Percentiles rank a stretch among this genome's conserved stretches.
Conservation (phyloP, 2,888 invertebrate genomes). For the Tanaodytes sp. region DNA sequence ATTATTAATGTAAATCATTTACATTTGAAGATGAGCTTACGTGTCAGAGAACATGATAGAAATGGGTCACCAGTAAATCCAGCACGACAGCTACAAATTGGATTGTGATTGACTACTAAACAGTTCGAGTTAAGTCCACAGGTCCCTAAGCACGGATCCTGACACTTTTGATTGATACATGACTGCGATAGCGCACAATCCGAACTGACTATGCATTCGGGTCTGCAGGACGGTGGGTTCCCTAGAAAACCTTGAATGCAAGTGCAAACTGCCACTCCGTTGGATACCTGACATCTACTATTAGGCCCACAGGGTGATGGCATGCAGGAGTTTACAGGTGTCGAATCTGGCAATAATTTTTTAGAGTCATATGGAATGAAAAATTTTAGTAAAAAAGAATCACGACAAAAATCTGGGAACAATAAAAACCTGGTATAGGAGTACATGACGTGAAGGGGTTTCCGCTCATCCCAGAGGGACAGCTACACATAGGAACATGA, state of each 20-base stretch:
- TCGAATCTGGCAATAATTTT: too few relatives aligned
- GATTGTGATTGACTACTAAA: slow-evolving; percentile 84
- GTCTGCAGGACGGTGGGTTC: slow-evolving; percentile 84
- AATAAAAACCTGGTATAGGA: slow-evolving; percentile 76
- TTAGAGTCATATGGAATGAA: too few relatives aligned
- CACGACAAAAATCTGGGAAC: too few relatives aligned
- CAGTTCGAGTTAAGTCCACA: slow-evolving; percentile 83
- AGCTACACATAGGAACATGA: slow-evolving; percentile 75
- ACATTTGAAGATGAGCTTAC: slow-evolving; percentile 73
- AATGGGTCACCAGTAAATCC: slow-evolving; percentile 85
- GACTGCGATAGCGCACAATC: slow-evolving; percentile 84
- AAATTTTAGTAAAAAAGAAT: too few relatives aligned
- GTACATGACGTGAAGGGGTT: slow-evolving; percentile 82
- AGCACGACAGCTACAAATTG: slow-evolving; percentile 83
- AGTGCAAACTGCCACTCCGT: slow-evolving; percentile 80
- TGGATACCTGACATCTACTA: slow-evolving; percentile 79
- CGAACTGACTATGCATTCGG: slow-evolving; percentile 83
- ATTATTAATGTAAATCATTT: too few relatives aligned
- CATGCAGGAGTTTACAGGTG: slow-evolving; percentile 65
- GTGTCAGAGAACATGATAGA: slow-evolving; percentile 78
- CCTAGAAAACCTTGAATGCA: slow-evolving; percentile 83
- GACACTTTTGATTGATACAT: slow-evolving; percentile 88
- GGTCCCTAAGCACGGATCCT: slow-evolving; percentile 82
- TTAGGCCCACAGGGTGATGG: slow-evolving; percentile 74
- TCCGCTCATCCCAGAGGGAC: slow-evolving; percentile 80